These are phyloP conservation scores for Mythimna lalbum DNA, from an alignment of 2,888 invertebrate genomes.

Conservation along the genomic window DNA sequence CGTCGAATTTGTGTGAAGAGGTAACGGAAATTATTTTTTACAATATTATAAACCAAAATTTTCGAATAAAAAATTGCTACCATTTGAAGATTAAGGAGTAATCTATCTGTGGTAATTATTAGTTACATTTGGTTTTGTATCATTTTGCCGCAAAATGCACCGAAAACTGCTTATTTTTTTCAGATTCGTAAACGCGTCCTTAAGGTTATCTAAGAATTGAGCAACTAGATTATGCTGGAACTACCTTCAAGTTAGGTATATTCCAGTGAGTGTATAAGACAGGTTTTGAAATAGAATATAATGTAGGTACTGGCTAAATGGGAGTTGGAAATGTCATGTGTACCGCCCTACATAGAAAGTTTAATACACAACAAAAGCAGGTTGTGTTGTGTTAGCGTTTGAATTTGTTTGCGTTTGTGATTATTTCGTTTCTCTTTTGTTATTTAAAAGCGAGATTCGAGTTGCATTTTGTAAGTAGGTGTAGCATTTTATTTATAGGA, in stretches of 20 bases:
- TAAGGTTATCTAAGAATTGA: conserved; percentile 8
- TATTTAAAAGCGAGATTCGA: conserved; percentile 4
- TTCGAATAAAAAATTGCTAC: too few species aligned
- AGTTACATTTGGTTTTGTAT: too few species aligned
- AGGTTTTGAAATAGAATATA: conserved; percentile 37
- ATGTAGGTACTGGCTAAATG: conserved; percentile 20
- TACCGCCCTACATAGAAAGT: conserved; percentile 10
- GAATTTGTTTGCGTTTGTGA: not conserved
- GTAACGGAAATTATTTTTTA: too few species aligned
- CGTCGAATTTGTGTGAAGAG: too few species aligned
- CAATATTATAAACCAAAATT: too few species aligned
- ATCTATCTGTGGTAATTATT: too few species aligned
- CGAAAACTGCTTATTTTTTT: too few species aligned
- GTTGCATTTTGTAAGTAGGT: conserved; percentile 8
- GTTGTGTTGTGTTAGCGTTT: not conserved
- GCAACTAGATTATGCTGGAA: conserved; percentile 5
- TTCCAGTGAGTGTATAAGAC: conserved; percentile 38
- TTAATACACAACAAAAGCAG: conserved; percentile 5
- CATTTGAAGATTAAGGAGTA: too few species aligned
- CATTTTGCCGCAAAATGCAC: too few species aligned
- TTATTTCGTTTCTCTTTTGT: conserved; percentile 20
- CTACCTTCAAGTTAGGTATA: conserved; percentile 26
- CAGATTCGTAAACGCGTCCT: too few species aligned
- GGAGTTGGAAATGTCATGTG: conserved; percentile 28
- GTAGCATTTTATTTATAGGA: not conserved